Base-by-base conservation (phyloP, 2,797 vertebrate genomes). In the Benthosema pterotum region DNA sequence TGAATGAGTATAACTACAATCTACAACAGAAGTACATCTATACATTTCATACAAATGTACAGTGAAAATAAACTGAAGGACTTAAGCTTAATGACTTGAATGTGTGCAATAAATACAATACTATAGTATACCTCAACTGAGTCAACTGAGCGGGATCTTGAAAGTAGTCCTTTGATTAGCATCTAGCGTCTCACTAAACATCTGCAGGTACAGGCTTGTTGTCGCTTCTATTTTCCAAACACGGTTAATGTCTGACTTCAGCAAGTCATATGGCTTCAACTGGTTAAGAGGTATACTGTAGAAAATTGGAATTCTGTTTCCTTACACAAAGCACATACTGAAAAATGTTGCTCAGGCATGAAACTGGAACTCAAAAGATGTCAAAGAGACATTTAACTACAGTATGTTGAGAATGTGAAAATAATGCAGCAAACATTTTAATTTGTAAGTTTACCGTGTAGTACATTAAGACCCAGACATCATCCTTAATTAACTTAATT, bases 141-240 rank as follows among this genome's bases (percentile, higher is more conserved):
- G 42, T 62, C 63, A 55, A 47, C 52, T 14, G 1, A 75, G 69
- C 60, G 61, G 47, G 60, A 63, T 73, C 65, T 17, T 63, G 65
- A 72, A 73, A 57, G 67, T 56, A 63, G 60, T 53, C 68, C 62
- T 71, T 50, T 48, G 62, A 67, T 54, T 66, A 74, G 60, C 68
- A 79, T 69, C 57, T 55, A 48, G 55, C 54, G 57, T 65, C 57
- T 68, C 62, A 56, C 11, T 56, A 64, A 63, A 63, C 3, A 38
- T 65, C 55, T 55, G 84, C 83, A 87, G 79, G 88, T 84, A 55
- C 54, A 58, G 72, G 77, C 86, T 77, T 76, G 87, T 77, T 66
- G 52, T 43, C 1, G 3, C 49, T 54, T 71, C 71, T 68, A 65
- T 85, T 59, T 65, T 11, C 4, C 62, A 65, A 65, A 71, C 60